phyloP scores from a whole-genome alignment of 2,888 invertebrate species.

The Clusia tigrina region DNA sequence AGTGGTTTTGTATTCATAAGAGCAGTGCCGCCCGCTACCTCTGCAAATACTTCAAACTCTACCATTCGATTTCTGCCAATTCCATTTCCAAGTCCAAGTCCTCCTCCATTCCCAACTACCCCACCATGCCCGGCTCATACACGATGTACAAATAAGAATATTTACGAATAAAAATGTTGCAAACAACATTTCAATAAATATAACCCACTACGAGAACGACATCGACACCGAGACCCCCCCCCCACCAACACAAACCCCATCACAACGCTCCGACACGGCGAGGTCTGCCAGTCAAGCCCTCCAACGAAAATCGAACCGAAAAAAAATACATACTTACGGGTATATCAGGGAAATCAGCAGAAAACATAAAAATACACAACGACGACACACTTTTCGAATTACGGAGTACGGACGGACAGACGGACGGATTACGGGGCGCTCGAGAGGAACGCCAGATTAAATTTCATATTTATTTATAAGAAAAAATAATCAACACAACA shows the following conservation, averaged over 20 bases:
- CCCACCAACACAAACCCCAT: not conserved
- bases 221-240: not conserved
- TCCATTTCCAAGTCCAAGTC: too few relatives aligned
- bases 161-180: slow-evolving; percentile 1
- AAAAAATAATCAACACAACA: slow-evolving; percentile 16
- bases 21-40: not conserved
- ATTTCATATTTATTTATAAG: slow-evolving; percentile 21
- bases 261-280: too few relatives aligned
- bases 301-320: too few relatives aligned
- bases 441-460: not conserved
- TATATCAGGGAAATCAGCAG: slow-evolving; percentile 3
- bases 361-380: not conserved
- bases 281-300: too few relatives aligned
- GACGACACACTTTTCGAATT: slow-evolving; percentile 4
- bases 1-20: slow-evolving; percentile 1
- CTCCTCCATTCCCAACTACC: too few relatives aligned
- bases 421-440: not conserved
- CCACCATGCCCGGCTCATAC: too few relatives aligned
- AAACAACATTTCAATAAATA: slow-evolving; percentile 7
- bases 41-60: not conserved
- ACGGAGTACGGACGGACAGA: not conserved
- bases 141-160: not conserved
- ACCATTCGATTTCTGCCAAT: too few relatives aligned
- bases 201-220: not conserved
- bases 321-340: too few relatives aligned